Evolutionary conservation across 1,140 invertebrate genomes (phyloP), one percentile per base, ranked within the genome.

Genomic region (Luehdorfia chinensis): DNA sequence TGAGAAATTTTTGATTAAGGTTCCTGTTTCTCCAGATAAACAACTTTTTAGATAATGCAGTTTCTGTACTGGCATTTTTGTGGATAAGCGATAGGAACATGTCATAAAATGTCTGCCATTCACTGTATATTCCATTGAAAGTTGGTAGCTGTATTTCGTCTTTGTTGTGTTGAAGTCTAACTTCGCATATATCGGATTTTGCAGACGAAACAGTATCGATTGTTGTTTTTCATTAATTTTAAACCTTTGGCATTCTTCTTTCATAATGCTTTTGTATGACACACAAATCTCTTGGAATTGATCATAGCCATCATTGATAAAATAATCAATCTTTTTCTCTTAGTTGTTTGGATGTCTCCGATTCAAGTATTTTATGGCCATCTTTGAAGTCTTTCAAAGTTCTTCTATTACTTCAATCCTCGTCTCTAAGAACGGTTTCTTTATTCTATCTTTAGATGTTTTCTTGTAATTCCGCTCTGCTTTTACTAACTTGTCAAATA

Each of bases 21-120:
- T 32, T 23, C 49, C 37, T 4, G 55, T 28, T 43, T 59, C 55
- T 18, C 50, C 54, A n/a, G 12, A 43, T 23, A 64, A 13, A 45
- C 18, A 55, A 12, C 9, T 19, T 33, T 62, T 66, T 13, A 63
- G 41, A 44, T 67, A 58, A 41, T 64, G 49, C 13, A 68, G 31
- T 23, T 61, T 64, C 39, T 60, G 52, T 14, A 58, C 57, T n/a
- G n/a, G n/a, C n/a, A 36, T 59, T 65, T 1, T 47, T 49, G 11
- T 61, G 58, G 8, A 67, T 64, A 4, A 64, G 27, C 5, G 60
- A 51, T 11, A n/a, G 5, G 34, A 63, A 67, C 30, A 68, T 47
- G 30, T 66, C 59, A 11, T 47, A 45, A 36, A 57, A 68, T 9
- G 54, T 50, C 21, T 63, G 64, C 64, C 64, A 66, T 13, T 68